Base-by-base conservation (phyloP, 2,113 vertebrate genomes). In the Amia ocellicauda region DNA sequence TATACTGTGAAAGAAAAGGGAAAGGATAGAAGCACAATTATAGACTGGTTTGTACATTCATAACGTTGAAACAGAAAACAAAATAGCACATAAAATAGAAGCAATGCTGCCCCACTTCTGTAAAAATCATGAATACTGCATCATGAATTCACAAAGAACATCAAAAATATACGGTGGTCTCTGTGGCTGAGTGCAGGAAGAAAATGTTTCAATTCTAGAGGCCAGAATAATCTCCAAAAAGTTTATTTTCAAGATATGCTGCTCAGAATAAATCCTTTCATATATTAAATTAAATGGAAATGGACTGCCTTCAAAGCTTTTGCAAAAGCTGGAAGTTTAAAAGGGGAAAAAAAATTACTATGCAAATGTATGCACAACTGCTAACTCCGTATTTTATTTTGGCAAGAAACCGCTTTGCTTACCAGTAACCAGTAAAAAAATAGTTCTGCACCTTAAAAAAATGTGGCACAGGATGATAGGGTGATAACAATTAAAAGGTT, bases 311-410 rank as follows among this genome's bases (percentile, higher is more conserved):
- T 67, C 69, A 78, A 69, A 78, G 74, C 41, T 53, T 13, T 47
- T 69, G 73, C 71, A 65, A 69, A 70, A 70, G 62, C 51, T 50
- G 62, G 56, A 50, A 58, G 51, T 64, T 58, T 68, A 73, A 69
- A 83, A 82, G 74, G 55, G 49, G n/a, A n/a, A 70, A 69, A 75
- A 64, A 72, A 73, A 72, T 78, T 74, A 67, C 68, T 80, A 81
- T 84, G 81, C 74, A 80, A 85, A 81, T 81, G 70, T 79, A 81
- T 84, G 72, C 68, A 49, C 61, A 66, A 70, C 77, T 74, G 66
- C 77, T 68, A 72, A 69, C 76, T 56, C 63, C n/a, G n/a, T n/a
- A n/a, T n/a, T n/a, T 68, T 69, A 68, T 54, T 58, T 11, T 36
- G 31, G 5, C 31, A 36, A 29, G 10, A 27, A 20, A 14, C 19